Percentiles rank a stretch among this genome's conserved stretches.
Conservation (phyloP, 1,140 invertebrate genomes). For the Babylonia areolata region DNA sequence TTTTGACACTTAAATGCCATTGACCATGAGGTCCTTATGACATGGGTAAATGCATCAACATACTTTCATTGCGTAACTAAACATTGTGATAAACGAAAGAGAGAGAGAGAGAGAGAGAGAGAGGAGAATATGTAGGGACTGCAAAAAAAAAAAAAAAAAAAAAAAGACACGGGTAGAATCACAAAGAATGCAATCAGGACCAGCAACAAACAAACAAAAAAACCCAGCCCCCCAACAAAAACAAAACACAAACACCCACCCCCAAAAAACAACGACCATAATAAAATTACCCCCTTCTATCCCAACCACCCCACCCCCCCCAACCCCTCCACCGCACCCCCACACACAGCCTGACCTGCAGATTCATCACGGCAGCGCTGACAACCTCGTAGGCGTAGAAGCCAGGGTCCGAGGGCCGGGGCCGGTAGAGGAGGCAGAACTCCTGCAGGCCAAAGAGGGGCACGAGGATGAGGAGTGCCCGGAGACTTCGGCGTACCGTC, state of each 20-base stretch:
- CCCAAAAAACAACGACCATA: background rate
- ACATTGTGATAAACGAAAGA: too few species aligned
- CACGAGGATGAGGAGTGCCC: conserved; percentile 91
- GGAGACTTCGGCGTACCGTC: conserved; percentile 77
- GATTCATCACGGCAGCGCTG: conserved; percentile 56
- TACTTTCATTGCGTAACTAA: too few species aligned
- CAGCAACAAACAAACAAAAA: too few species aligned
- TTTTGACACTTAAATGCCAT: too few species aligned
- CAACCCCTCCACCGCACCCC: background rate
- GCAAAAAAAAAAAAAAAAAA: background rate
- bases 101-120: too few species aligned
- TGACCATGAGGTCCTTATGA: too few species aligned
- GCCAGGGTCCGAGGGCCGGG: conserved; percentile 46
- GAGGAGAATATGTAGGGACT: too few species aligned
- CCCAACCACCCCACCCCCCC: background rate
- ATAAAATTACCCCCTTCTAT: background rate
- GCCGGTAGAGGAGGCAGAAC: conserved; percentile 89
- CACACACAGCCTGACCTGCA: conserved; percentile 52
- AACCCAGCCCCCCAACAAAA: too few species aligned
- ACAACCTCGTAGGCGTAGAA: conserved; percentile 57
- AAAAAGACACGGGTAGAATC: background rate
- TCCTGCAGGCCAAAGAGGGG: conserved; percentile 84
- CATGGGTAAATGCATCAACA: too few species aligned
- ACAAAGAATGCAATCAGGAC: too few species aligned
- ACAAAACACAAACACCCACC: background rate